These are phyloP conservation scores for Xiphias gladius DNA, from an alignment of 2,113 vertebrate species.

Conservation along the genomic window DNA sequence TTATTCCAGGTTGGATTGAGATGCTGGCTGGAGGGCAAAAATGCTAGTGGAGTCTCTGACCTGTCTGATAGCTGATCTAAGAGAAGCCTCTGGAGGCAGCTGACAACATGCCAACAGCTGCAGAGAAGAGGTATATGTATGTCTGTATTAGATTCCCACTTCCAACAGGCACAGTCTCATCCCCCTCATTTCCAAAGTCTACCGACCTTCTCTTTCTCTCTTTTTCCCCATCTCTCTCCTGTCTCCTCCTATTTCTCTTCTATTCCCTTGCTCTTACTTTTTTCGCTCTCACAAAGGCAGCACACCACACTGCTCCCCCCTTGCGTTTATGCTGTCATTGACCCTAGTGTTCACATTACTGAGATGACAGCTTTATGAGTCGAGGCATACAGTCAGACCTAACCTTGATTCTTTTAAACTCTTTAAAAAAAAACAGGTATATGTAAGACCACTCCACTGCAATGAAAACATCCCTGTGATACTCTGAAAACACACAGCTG, in stretches of 20 bases:
- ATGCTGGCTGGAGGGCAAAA: constrained; percentile 32
- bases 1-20: constrained; percentile 26
- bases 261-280: too few relatives aligned
- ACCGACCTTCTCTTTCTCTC: not conserved
- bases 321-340: constrained; percentile 35
- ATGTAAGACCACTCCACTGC: constrained; percentile 41
- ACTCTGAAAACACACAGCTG: constrained; percentile 38
- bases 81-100: constrained; percentile 40
- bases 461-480: constrained; percentile 38
- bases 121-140: constrained; percentile 38
- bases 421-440: constrained; percentile 45
- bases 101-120: constrained; percentile 54
- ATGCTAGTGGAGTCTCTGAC: constrained; percentile 35
- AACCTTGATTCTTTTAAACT: constrained; percentile 39
- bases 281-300: constrained; percentile 8
- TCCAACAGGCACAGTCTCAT: constrained; percentile 53
- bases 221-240: not conserved
- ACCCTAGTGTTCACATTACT: constrained; percentile 60
- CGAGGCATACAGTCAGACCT: constrained; percentile 40
- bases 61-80: constrained; percentile 54
- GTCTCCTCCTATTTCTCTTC: not conserved
- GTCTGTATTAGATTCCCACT: constrained; percentile 38
- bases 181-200: not conserved
- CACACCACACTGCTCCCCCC: constrained; percentile 7
- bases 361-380: constrained; percentile 74